phyloP scores from a whole-genome alignment of 2,797 vertebrate genomes.

The Heterohyrax brucei region DNA sequence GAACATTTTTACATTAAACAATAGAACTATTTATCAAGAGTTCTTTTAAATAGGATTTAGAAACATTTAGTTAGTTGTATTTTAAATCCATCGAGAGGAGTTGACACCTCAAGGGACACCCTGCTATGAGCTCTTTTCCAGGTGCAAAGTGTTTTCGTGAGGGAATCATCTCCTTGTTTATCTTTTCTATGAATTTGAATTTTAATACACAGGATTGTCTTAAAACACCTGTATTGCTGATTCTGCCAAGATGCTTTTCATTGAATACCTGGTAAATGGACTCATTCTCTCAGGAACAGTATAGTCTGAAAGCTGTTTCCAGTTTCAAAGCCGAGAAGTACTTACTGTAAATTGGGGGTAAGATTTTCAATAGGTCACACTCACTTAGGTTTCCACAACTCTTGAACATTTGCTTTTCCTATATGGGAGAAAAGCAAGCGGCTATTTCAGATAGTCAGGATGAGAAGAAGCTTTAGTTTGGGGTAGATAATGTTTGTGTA shows the following conservation, averaged over 20 bases:
- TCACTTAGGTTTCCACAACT: not conserved
- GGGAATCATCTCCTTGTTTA: constrained; percentile 51
- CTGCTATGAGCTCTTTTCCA: constrained; percentile 20
- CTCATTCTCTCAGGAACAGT: constrained; percentile 10
- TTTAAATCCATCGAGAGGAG: constrained; percentile 22
- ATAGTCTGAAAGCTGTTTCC: constrained; percentile 43
- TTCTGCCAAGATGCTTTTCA: constrained; percentile 71
- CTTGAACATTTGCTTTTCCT: not conserved
- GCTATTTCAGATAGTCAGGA: not conserved
- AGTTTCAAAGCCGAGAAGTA: constrained; percentile 45
- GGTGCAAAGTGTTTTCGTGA: constrained; percentile 65
- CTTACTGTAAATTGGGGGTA: constrained; percentile 31
- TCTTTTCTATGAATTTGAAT: constrained; percentile 71
- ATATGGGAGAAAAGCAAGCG: constrained; percentile 48
- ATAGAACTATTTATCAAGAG: constrained; percentile 32
- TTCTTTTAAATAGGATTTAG: constrained; percentile 14
- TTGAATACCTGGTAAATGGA: constrained; percentile 25
- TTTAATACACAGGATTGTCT: constrained; percentile 70
- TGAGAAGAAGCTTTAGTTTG: constrained; percentile 29
- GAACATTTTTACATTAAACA: constrained; percentile 49
- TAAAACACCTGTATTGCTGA: constrained; percentile 64
- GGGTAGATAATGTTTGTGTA: not conserved
- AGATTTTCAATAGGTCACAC: constrained; percentile 50
- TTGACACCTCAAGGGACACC: not conserved
- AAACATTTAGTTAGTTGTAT: constrained; percentile 25